Base-by-base conservation (phyloP, 2,797 vertebrate species). In the Enteromius trimaculatus region DNA sequence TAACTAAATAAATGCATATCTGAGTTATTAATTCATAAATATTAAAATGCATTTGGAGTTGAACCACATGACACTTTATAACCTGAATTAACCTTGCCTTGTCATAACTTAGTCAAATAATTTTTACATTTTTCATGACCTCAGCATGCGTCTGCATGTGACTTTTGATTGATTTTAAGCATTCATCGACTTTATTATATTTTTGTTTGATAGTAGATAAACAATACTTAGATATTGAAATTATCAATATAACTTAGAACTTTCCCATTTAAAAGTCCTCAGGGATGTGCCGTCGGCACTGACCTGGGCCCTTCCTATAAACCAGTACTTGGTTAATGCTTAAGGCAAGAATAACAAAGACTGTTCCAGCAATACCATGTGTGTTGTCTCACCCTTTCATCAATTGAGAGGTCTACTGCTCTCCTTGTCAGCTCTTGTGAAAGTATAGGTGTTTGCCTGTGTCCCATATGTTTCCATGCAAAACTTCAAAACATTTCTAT, bases 391-490 rank as follows among this genome's bases (percentile, higher is more conserved):
- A 88, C 70, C 77, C 53, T 83, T 80, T 53, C 49, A 65, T 62
- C 49, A 60, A 42, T 47, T 13, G 39, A 79, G 68, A 85, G 72
- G 55, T 77, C 84, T 53, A 65, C 29, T 60, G 34, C 80, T 62
- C 37, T 39, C 44, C 75, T 51, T 65, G 75, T 83, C 74, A 75
- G 62, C 64, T 64, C 68, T 64, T 84, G 64, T 77, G 74, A 86
- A 74, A 21, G 78, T 74, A 64, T 79, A 87, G 89, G 86, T 88
- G 84, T 85, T 86, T 79, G 85, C 64, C 77, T 86, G 84, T 71
- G 62, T 81, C 76, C 84, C 85, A 87, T 85, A 80, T 90, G 87
- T 87, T 88, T 85, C 55, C 83, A 80, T 76, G 77, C 55, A 77
- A 83, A 55, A 84, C 85, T 86, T 83, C 79, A 89, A 85, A 86